phyloP scores from a whole-genome alignment of 2,797 vertebrate genomes.

The Pempheris klunzingeri region DNA sequence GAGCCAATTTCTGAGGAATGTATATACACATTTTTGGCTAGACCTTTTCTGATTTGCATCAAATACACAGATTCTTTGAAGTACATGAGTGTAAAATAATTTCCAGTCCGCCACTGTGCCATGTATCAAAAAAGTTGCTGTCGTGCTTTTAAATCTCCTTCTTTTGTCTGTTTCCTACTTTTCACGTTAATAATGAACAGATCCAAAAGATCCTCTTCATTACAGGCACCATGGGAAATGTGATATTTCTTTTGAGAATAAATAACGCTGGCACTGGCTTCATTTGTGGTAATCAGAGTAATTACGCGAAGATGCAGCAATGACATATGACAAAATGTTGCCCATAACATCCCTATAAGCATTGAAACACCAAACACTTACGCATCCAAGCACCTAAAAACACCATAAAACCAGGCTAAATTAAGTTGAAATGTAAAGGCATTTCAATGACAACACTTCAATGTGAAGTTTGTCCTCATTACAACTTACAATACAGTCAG shows the following conservation, averaged over 20 bases:
- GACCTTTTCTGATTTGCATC: background rate
- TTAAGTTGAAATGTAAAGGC: background rate
- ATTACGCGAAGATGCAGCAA: background rate
- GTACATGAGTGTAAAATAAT: background rate
- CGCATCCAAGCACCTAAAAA: too few species aligned
- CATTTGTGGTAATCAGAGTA: background rate
- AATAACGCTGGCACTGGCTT: background rate
- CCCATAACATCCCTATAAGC: background rate
- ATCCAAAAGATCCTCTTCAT: background rate
- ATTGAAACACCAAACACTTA: too few species aligned
- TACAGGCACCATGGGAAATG: conserved; percentile 1
- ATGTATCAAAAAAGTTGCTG: background rate
- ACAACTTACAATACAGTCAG: background rate
- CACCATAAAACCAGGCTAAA: background rate
- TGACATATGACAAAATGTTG: background rate
- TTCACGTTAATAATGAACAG: conserved; percentile 16
- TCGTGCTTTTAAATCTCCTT: background rate
- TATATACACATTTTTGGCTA: background rate
- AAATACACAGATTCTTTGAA: background rate
- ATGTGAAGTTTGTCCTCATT: background rate
- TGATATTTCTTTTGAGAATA: background rate
- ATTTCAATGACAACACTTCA: background rate
- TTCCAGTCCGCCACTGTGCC: background rate
- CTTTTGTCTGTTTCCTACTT: background rate
- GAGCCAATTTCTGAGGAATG: background rate